Evolutionary conservation across 2,113 vertebrate genomes (phyloP).

Genomic region (Acinonyx jubatus): DNA sequence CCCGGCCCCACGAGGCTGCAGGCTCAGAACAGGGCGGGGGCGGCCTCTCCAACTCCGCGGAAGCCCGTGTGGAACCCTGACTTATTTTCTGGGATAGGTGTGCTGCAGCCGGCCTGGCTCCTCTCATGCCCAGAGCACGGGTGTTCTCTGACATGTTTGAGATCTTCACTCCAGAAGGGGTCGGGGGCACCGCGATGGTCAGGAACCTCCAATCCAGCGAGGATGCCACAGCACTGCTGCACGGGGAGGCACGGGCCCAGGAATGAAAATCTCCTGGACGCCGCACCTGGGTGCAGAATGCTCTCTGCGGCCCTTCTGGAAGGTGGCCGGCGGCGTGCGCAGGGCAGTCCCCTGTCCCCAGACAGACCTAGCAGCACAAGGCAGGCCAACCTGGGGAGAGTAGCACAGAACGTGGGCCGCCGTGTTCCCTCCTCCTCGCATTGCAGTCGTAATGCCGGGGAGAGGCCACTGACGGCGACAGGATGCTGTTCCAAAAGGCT

Average conservation of each 20-base stretch:
- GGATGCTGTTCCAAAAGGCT: rapidly evolving
- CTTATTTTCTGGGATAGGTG: background rate
- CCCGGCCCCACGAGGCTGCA: no score
- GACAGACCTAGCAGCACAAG: background rate
- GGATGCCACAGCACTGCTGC: background rate
- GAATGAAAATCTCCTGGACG: rapidly evolving
- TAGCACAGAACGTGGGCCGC: background rate
- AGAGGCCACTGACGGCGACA: background rate
- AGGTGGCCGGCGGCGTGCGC: background rate
- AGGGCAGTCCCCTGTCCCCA: background rate
- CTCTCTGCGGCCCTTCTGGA: background rate
- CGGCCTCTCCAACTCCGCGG: no score
- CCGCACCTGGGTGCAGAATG: background rate
- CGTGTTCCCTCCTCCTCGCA: rapidly evolving
- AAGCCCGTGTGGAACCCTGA: background rate
- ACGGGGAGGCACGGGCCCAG: background rate
- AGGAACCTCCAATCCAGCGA: background rate
- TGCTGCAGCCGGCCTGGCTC: no score
- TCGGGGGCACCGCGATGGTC: rapidly evolving
- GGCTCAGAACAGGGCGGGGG: no score
- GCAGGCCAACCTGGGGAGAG: background rate
- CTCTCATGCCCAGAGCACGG: background rate
- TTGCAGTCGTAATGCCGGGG: background rate
- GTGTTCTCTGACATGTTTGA: no score
- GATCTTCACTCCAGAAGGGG: background rate